These are phyloP conservation scores for Drosophila kambysellisi DNA, from an alignment of 2,888 invertebrate species.

Conservation along the genomic window DNA sequence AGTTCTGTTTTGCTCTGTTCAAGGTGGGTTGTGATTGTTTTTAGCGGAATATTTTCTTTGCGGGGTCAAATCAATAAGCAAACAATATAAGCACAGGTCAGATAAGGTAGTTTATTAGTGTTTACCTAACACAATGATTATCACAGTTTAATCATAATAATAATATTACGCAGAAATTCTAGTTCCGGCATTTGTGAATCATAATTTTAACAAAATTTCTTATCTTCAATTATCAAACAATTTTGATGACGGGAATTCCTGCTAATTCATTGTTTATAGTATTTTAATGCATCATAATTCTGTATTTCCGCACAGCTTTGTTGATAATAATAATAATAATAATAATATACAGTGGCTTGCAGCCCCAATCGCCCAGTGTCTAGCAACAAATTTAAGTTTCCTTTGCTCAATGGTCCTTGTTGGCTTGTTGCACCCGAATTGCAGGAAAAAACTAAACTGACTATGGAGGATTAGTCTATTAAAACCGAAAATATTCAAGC, in stretches of 20 bases:
- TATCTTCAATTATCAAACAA: slow-evolving; percentile 7
- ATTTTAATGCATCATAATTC: neutral
- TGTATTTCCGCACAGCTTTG: neutral
- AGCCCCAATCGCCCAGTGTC: too few species aligned
- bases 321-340: neutral
- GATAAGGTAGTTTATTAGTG: slow-evolving; percentile 7
- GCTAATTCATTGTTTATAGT: neutral
- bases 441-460: too few species aligned
- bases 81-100: slow-evolving; percentile 4
- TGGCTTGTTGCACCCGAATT: too few species aligned
- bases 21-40: slow-evolving; percentile 1
- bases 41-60: slow-evolving; percentile 9
- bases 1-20: neutral
- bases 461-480: too few species aligned
- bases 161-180: neutral
- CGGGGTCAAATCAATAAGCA: slow-evolving; percentile 3
- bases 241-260: too few species aligned
- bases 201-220: neutral
- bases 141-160: slow-evolving; percentile 5
- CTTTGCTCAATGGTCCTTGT: too few species aligned
- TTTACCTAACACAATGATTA: neutral
- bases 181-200: slow-evolving; percentile 6
- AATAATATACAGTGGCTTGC: neutral
- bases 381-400: too few species aligned
- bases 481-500: too few species aligned